These are phyloP conservation scores for Lasioglossum baleicum DNA, from an alignment of 1,140 invertebrate genomes.

Conservation along the genomic window DNA sequence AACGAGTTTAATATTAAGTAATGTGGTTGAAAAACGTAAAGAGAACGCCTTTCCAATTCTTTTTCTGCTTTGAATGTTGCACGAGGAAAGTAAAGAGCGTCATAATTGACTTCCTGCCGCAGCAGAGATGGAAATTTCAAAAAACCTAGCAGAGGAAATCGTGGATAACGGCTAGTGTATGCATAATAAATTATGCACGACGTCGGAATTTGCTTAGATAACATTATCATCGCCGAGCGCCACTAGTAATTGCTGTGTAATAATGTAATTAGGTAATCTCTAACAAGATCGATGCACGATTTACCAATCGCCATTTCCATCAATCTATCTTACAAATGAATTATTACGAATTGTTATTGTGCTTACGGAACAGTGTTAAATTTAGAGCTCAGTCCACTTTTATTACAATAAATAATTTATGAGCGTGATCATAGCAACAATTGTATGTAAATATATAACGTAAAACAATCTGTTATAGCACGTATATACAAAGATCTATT, in stretches of 20 bases:
- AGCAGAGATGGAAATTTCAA: not conserved
- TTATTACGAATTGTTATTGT: constrained; percentile 8
- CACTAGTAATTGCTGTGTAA: constrained; percentile 24
- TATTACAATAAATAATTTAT: too few relatives aligned
- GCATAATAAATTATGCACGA: constrained; percentile 14
- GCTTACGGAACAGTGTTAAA: not conserved
- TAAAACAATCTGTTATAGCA: not conserved
- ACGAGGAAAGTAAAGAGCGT: not conserved
- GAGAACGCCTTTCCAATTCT: not conserved
- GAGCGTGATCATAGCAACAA: too few relatives aligned
- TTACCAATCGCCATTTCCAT: not conserved
- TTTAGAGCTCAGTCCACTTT: not conserved
- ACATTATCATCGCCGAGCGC: constrained; percentile 13
- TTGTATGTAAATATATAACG: too few relatives aligned
- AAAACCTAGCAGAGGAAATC: not conserved
- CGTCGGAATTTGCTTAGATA: constrained; percentile 17
- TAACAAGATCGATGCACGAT: constrained; percentile 27
- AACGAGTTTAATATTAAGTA: too few relatives aligned
- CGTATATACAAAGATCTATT: too few relatives aligned
- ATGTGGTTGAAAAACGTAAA: not conserved
- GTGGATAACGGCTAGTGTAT: constrained; percentile 1
- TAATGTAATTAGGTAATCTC: constrained; percentile 37
- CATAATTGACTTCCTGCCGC: not conserved
- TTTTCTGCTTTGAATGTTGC: not conserved
- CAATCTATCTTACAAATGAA: constrained; percentile 1